Conservation (phyloP, 2,888 invertebrate genomes). For the Quadroppia sp. region DNA sequence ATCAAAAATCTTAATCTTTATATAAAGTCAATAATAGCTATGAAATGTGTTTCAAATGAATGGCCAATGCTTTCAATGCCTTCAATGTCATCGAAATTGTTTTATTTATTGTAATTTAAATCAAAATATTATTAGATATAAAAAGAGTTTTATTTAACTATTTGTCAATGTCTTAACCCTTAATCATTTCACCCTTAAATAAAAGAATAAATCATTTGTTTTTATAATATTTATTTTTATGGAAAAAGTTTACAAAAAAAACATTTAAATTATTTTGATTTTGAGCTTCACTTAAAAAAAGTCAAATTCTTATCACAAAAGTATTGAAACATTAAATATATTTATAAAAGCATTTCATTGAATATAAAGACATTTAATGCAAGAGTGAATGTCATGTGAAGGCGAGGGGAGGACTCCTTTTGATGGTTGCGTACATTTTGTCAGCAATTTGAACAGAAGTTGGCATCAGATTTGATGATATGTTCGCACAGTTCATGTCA, state of each 20-base stretch:
- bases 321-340: background rate
- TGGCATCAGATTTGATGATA: conserved; percentile 8
- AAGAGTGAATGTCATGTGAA: conserved; percentile 20
- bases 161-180: too few species aligned
- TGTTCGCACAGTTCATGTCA: conserved; percentile 5
- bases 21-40: too few species aligned
- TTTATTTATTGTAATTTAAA: too few species aligned
- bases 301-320: conserved; percentile 4
- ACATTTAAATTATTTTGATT: conserved; percentile 5
- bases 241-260: background rate
- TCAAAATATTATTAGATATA: too few species aligned
- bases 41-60: too few species aligned
- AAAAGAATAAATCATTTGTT: too few species aligned
- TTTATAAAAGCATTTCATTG: background rate
- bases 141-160: too few species aligned
- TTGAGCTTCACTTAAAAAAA: conserved; percentile 7
- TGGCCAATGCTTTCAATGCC: too few species aligned
- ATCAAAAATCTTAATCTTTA: too few species aligned
- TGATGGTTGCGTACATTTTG: conserved; percentile 44
- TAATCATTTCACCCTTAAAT: too few species aligned
- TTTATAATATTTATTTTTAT: background rate
- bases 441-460: conserved; percentile 1
- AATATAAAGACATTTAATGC: background rate
- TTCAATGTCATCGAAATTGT: too few species aligned
- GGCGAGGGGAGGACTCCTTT: conserved; percentile 44